phyloP scores from a whole-genome alignment of 2,888 invertebrate species.

The Drosophila atripex region DNA sequence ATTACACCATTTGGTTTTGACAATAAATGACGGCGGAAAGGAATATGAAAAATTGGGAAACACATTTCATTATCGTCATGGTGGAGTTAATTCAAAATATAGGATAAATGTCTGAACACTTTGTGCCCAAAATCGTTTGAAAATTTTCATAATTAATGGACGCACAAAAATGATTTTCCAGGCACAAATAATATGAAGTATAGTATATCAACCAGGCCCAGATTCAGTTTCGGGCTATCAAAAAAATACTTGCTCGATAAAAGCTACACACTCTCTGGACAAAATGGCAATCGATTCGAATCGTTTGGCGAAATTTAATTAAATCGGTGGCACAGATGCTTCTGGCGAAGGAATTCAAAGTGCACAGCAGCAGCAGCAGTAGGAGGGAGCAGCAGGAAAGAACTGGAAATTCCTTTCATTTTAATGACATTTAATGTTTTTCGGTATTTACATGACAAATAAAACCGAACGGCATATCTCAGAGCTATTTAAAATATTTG shows the following conservation, averaged over 20 bases:
- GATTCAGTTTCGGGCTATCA: constrained; percentile 5
- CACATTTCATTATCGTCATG: background rate
- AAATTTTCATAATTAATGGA: constrained; percentile 36
- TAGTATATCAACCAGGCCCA: constrained; percentile 15
- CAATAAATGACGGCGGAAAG: background rate
- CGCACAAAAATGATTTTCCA: constrained; percentile 31
- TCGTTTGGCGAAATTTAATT: constrained; percentile 23
- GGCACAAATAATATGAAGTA: constrained; percentile 20
- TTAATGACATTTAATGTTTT: constrained; percentile 33
- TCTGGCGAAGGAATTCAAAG: constrained; percentile 11
- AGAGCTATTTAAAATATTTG: background rate
- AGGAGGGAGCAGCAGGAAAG: background rate
- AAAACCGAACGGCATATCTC: background rate
- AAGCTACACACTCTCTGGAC: background rate
- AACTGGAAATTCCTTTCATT: constrained; percentile 5
- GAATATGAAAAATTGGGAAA: background rate
- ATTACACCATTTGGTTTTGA: constrained; percentile 8
- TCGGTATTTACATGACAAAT: constrained; percentile 9
- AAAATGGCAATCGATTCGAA: constrained; percentile 4
- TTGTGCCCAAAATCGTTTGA: constrained; percentile 39
- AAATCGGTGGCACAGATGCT: constrained; percentile 11
- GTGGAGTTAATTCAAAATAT: constrained; percentile 4
- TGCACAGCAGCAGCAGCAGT: background rate
- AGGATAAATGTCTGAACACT: constrained; percentile 13
- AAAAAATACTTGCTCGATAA: constrained; percentile 2